phyloP scores from a whole-genome alignment of 2,888 invertebrate species.

The Pollenia angustigena region DNA sequence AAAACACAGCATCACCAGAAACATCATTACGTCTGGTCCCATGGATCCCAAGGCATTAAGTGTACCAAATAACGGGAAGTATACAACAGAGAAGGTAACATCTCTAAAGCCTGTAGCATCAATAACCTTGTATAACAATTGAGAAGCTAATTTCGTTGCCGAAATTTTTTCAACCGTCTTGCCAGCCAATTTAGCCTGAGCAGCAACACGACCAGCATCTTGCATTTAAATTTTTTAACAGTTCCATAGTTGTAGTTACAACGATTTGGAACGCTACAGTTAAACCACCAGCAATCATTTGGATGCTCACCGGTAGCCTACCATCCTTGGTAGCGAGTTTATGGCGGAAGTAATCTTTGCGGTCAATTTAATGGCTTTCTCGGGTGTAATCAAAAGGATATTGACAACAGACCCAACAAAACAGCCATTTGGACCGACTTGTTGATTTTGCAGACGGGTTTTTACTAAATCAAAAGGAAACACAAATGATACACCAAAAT shows the following conservation, averaged over 20 bases:
- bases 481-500: constrained; percentile 98
- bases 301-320: constrained; percentile 89
- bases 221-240: constrained; percentile 99
- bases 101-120: constrained; percentile 97
- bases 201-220: constrained; percentile 95
- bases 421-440: no score
- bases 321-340: constrained; percentile 90
- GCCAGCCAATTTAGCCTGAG: no score
- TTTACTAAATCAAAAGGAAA: constrained; percentile 99
- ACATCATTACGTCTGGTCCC: constrained; percentile 88
- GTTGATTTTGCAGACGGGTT: constrained; percentile 98
- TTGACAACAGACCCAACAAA: no score
- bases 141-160: constrained; percentile 91
- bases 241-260: constrained; percentile 99
- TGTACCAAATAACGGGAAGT: constrained; percentile 98
- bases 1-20: constrained; percentile 91
- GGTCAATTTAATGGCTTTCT: no score
- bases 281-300: constrained; percentile 96
- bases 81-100: constrained; percentile 97
- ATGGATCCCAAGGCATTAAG: constrained; percentile 95
- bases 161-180: no score
- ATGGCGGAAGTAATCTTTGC: no score
- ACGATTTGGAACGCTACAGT: constrained; percentile 99
- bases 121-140: constrained; percentile 95
- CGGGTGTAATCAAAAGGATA: no score